phyloP scores from a whole-genome alignment of 2,888 invertebrate species.

The Pycnomerus fuliginosus region DNA sequence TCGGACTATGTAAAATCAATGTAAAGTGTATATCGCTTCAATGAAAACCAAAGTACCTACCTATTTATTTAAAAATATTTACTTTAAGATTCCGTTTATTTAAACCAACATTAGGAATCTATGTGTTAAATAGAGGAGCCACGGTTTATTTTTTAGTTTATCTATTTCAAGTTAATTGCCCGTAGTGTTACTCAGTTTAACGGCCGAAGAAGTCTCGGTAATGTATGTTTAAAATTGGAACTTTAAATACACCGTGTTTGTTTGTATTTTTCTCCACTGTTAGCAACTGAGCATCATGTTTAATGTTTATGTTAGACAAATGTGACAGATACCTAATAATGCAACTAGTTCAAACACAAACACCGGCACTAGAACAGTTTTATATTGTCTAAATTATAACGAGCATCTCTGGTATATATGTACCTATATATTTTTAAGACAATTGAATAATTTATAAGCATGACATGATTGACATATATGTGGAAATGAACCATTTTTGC shows the following conservation, averaged over 20 bases:
- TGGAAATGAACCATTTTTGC: no score
- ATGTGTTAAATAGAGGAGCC: not conserved
- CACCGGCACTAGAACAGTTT: no score
- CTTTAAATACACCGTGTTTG: constrained; percentile 31
- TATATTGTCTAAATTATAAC: not conserved
- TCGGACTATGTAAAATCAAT: no score
- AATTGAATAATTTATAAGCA: no score
- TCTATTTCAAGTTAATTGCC: constrained; percentile 24
- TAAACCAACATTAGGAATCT: constrained; percentile 1
- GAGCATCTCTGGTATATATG: not conserved
- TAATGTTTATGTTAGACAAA: no score
- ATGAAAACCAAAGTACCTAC: no score
- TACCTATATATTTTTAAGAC: no score
- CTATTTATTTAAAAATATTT: no score
- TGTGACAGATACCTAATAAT: no score
- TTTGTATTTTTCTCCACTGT: constrained; percentile 35
- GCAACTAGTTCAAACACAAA: no score
- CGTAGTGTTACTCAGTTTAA: constrained; percentile 11
- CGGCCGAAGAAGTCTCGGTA: constrained; percentile 20
- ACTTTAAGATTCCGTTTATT: not conserved
- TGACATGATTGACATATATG: no score
- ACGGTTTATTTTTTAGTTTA: constrained; percentile 16
- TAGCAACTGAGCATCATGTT: constrained; percentile 32
- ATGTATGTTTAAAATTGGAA: constrained; percentile 33
- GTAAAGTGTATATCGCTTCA: no score